Percentiles rank a stretch among this genome's conserved stretches.
Evolutionary conservation across 64 coral and sea anemone genomes (phyloP).

Genomic region (Orbicella faveolata): DNA sequence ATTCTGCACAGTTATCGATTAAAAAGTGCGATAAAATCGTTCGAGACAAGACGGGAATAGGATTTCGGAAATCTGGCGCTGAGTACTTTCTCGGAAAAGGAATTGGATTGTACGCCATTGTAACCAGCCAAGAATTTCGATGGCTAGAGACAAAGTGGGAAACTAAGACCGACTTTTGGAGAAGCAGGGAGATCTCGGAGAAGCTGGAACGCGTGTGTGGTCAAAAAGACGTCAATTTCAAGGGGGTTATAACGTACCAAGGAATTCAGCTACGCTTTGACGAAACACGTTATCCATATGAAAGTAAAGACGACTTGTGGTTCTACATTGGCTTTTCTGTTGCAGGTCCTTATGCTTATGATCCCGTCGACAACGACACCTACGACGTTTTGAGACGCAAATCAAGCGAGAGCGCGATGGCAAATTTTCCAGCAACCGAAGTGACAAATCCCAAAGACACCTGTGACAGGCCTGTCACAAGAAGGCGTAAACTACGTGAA

Average conservation of each 20-base stretch:
- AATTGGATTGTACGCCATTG: constrained; percentile 31
- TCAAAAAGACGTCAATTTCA: constrained; percentile 17
- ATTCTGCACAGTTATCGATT: neutral
- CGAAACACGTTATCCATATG: constrained; percentile 19
- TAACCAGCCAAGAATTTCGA: neutral
- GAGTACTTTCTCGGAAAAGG: constrained; percentile 61
- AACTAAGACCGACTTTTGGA: constrained; percentile 44
- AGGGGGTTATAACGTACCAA: constrained; percentile 46
- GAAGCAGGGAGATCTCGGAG: constrained; percentile 8
- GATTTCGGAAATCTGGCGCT: constrained; percentile 27
- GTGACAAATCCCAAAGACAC: too few relatives aligned
- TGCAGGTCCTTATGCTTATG: constrained; percentile 42
- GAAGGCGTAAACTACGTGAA: too few relatives aligned
- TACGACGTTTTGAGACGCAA: neutral
- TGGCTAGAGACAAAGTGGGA: neutral
- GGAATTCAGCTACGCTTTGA: constrained; percentile 50
- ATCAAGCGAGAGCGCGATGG: too few relatives aligned
- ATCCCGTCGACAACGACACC: constrained; percentile 34
- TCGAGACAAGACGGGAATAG: neutral
- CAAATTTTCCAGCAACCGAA: neutral
- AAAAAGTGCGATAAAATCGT: neutral
- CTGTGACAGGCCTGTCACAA: too few relatives aligned
- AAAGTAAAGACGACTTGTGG: constrained; percentile 59
- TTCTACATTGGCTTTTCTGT: constrained; percentile 46
- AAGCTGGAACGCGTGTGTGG: constrained; percentile 35